phyloP scores from a whole-genome alignment of 2,113 vertebrate species.

The Pogonocichla stellata region DNA sequence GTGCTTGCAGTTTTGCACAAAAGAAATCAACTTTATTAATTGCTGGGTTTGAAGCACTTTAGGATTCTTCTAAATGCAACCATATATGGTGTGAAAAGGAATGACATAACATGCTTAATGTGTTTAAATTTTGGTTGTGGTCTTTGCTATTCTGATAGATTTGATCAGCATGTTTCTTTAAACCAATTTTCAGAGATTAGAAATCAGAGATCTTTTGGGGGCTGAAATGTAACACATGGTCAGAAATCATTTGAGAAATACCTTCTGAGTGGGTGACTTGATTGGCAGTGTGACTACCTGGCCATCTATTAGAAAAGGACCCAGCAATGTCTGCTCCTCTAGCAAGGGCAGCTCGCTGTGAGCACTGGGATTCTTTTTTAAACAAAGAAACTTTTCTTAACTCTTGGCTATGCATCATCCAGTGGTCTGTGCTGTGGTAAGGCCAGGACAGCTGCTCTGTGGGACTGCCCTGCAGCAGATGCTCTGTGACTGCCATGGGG shows the following conservation, averaged over 20 bases:
- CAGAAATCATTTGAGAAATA: background rate
- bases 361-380: background rate
- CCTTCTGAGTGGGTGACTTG: background rate
- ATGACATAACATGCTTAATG: background rate
- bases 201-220: background rate
- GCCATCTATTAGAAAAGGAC: background rate
- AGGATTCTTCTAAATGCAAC: background rate
- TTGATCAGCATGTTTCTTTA: background rate
- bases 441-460: background rate
- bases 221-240: background rate
- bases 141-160: background rate
- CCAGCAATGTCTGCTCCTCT: background rate
- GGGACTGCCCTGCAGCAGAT: background rate
- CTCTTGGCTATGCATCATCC: background rate
- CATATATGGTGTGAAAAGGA: background rate
- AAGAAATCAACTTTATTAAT: background rate
- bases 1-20: slow-evolving; percentile 58
- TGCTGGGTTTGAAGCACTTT: slow-evolving; percentile 55
- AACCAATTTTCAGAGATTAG: background rate
- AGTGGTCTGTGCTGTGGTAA: background rate
- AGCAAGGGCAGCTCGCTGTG: background rate
- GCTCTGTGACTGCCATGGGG: background rate
- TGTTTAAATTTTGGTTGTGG: background rate
- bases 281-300: background rate
- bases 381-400: background rate